Evolutionary conservation across 2,888 invertebrate species (phyloP), one percentile per base, ranked within the genome.

Genomic region (Polyommatus icarus): DNA sequence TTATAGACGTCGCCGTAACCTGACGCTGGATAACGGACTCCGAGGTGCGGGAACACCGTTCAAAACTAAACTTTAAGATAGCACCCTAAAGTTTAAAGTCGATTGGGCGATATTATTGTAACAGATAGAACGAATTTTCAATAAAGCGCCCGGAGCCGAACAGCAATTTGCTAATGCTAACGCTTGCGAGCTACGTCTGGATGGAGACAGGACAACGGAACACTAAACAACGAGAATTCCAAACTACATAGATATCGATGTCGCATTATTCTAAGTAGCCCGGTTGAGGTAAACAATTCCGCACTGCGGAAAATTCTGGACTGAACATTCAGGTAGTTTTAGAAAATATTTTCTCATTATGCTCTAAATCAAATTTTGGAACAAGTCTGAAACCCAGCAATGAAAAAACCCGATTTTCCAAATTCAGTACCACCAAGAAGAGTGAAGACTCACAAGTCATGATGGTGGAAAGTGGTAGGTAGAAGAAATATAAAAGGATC

Each of bases 1-100:
- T 89, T 94, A 94, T 94, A 94, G 94, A 94, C 94, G 90, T 90
- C 89, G 90, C 89, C 91, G 92, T 93, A 94, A 94, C 94, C 93
- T 94, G 94, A 92, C 94, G 92, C 92, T 91, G 92, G 89, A 94
- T 94, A 94, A 94, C 94, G 94, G 94, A 86, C 90, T 90, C 87
- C 85, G 83, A 84, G 85, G 85, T 85, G 84, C 87, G 83, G 84
- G 81, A 77, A 81, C 83, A 86, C 84, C 87, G 85, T 83, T 81
- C 89, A 83, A 91, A 83, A 86, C 82, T 85, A 84, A 82, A 86
- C 87, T 88, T 79, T 80, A 76, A 82, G 15, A n/a, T 76, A 32
- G 36, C 36, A 8, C 3, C 10, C 36, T 50, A 77, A 79, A 79
- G 78, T 24, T 57, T 72, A 71, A 76, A 76, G 78, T 81, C 77